These are phyloP conservation scores for Tortrix viridana DNA, from an alignment of 2,888 invertebrate genomes.

Conservation along the genomic window DNA sequence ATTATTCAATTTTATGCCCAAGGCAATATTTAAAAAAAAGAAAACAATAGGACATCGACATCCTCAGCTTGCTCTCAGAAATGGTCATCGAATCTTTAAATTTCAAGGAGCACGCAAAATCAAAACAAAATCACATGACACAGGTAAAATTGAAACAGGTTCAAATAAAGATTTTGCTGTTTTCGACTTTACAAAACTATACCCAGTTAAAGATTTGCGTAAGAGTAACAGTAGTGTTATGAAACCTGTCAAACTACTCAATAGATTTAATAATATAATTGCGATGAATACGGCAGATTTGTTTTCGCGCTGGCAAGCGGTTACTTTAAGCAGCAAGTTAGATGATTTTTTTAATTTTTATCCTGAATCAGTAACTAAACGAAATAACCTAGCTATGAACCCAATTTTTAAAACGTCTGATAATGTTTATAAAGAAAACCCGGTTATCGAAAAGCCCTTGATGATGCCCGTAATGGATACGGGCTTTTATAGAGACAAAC, in stretches of 20 bases:
- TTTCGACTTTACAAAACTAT: conserved; percentile 51
- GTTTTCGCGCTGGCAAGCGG: conserved; percentile 48
- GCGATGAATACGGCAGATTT: conserved; percentile 55
- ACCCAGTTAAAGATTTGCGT: conserved; percentile 48
- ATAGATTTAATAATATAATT: conserved; percentile 48
- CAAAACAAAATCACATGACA: too few relatives aligned
- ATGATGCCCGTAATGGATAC: conserved; percentile 43
- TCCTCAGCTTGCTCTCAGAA: too few relatives aligned
- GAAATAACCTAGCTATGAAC: conserved; percentile 45
- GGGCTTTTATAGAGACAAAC: conserved; percentile 47
- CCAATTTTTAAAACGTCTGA: conserved; percentile 51
- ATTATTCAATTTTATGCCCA: too few relatives aligned
- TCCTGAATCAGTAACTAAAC: conserved; percentile 32
- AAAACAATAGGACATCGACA: too few relatives aligned
- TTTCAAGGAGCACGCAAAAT: too few relatives aligned
- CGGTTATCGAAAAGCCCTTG: conserved; percentile 47
- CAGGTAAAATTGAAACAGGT: too few relatives aligned
- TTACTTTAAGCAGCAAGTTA: conserved; percentile 40
- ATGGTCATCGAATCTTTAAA: too few relatives aligned
- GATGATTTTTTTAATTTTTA: conserved; percentile 24
- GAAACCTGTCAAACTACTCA: conserved; percentile 49
- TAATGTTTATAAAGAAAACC: conserved; percentile 21
- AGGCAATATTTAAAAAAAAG: too few relatives aligned
- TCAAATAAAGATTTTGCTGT: too few relatives aligned
- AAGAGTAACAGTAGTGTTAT: conserved; percentile 47